Conservation (phyloP, 2,113 vertebrate genomes). For the Climacteris rufus region DNA sequence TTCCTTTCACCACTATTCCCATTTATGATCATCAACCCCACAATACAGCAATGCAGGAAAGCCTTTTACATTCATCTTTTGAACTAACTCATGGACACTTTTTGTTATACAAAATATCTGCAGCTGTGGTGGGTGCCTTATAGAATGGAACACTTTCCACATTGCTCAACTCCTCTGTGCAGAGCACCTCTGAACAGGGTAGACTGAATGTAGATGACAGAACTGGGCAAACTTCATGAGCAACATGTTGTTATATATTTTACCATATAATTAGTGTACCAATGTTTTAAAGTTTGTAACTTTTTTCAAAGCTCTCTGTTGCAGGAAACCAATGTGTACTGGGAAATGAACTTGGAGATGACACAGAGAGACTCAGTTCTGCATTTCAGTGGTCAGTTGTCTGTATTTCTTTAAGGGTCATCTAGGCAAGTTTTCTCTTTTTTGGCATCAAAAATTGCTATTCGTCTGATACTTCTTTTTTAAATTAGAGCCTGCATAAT, state of each 20-base stretch:
- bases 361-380: background rate
- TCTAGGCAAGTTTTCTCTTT: background rate
- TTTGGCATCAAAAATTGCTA: background rate
- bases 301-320: background rate
- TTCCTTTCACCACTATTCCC: background rate
- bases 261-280: background rate
- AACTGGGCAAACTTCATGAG: background rate
- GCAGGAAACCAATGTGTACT: background rate
- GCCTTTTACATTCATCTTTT: background rate
- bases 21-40: background rate
- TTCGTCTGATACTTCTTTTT: background rate
- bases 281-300: background rate
- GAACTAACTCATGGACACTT: background rate
- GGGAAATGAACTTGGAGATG: background rate
- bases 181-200: background rate
- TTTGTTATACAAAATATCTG: background rate
- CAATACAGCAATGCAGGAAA: background rate
- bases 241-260: accelerated
- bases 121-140: background rate
- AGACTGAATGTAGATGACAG: background rate
- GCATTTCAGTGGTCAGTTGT: background rate
- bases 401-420: background rate
- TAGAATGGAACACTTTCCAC: background rate
- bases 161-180: background rate
- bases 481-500: background rate